These are phyloP conservation scores for Apostichopus japonicus DNA, from an alignment of 35 echinoderm and acorn worm species.

Conservation along the genomic window DNA sequence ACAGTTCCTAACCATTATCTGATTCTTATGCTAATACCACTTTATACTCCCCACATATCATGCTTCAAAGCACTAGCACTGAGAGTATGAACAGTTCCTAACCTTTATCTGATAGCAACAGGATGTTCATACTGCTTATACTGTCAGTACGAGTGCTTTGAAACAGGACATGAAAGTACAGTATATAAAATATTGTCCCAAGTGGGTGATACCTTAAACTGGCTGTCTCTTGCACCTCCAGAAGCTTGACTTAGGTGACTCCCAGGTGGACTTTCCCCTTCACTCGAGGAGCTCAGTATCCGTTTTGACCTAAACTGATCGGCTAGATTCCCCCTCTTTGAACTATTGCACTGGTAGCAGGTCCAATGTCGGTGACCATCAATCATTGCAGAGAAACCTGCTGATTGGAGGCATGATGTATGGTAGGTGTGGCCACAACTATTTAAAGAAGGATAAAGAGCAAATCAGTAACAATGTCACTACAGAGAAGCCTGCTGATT, in stretches of 20 bases:
- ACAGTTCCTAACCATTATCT: too few species aligned
- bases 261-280: background rate
- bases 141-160: too few species aligned
- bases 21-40: too few species aligned
- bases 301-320: constrained; percentile 24
- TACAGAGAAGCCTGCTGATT: constrained; percentile 68
- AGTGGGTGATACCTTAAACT: background rate
- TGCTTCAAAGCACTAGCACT: too few species aligned
- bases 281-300: constrained; percentile 38
- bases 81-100: too few species aligned
- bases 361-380: constrained; percentile 95
- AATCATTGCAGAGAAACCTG: constrained; percentile 90
- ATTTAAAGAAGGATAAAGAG: background rate
- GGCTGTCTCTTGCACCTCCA: constrained; percentile 51
- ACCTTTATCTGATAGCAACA: too few species aligned
- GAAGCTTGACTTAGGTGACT: background rate
- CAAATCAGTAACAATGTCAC: background rate
- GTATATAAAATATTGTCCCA: too few species aligned
- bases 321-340: constrained; percentile 36
- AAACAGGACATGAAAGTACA: too few species aligned
- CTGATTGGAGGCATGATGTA: constrained; percentile 83
- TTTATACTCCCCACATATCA: too few species aligned
- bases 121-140: too few species aligned
- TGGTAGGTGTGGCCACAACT: constrained; percentile 87
- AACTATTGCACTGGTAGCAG: constrained; percentile 87